Evolutionary conservation across 2,113 vertebrate genomes (phyloP), one percentile per base, ranked within the genome.

Genomic region (Menidia beryllina): DNA sequence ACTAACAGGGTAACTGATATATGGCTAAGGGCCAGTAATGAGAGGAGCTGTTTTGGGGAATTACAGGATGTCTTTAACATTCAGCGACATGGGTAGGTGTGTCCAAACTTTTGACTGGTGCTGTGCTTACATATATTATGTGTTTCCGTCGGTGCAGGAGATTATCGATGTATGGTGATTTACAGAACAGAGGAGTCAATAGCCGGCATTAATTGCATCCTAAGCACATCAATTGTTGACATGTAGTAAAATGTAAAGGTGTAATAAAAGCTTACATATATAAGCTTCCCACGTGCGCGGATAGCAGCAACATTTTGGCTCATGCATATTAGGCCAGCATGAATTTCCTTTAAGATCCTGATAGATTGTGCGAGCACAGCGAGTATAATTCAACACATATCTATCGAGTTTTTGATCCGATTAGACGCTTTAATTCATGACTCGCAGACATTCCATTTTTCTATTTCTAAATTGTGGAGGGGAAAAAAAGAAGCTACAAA

Each of bases 161-260:
- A 60, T 54, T 64, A 73, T 75, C 43, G 62, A 54, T 4, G 24
- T 41, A 11, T 66, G 67, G 51, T 81, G 68, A 84, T 80, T 86
- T 83, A 74, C 57, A 43, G 58, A 69, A 59, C 13, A 38, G n/a
- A 9, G 62, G 17, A 34, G 57, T 84, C 71, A 75, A 77, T 72
- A 72, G 45, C 43, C 13, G 4, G 61, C 48, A 71, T 49, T 81
- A 75, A 75, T 74, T 81, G 68, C 68, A 67, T 72, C 45, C 60
- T 84, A 70, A 76, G 72, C 70, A 74, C 72, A 67, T 80, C 80
- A 71, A 59, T 17, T 74, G 75, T 27, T 62, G 55, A 66, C 63
- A 72, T 53, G 56, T 72, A 68, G 69, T 59, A 71, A 52, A 70
- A 58, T 47, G 54, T 72, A 63, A 27, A 60, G 27, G 34, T 20